Conservation (phyloP, 2,888 invertebrate species). For the Pinctada fucata region DNA sequence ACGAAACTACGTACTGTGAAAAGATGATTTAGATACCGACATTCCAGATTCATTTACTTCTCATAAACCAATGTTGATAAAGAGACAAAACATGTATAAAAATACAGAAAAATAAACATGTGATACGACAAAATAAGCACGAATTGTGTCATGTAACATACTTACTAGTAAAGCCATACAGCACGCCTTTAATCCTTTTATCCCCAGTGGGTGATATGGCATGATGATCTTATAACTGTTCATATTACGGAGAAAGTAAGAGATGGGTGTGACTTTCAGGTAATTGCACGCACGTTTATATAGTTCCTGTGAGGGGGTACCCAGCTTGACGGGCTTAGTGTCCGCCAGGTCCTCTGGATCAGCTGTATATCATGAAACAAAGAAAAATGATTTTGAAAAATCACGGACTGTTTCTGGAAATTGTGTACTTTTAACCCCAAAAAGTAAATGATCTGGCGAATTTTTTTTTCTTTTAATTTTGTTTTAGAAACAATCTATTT, state of each 20-base stretch:
- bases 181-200: slow-evolving; percentile 60
- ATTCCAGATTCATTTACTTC: too few relatives aligned
- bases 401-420: too few relatives aligned
- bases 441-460: not conserved
- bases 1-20: too few relatives aligned
- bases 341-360: slow-evolving; percentile 36
- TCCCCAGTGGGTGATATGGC: slow-evolving; percentile 57
- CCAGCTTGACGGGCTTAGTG: slow-evolving; percentile 39
- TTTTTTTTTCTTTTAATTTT: too few relatives aligned
- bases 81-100: too few relatives aligned
- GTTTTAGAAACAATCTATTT: not conserved
- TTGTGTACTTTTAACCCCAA: not conserved
- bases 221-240: slow-evolving; percentile 51
- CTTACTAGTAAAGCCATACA: slow-evolving; percentile 65
- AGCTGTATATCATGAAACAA: not conserved
- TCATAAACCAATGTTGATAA: too few relatives aligned
- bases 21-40: too few relatives aligned
- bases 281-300: slow-evolving; percentile 55
- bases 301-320: slow-evolving; percentile 53
- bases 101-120: too few relatives aligned
- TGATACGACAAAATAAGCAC: too few relatives aligned
- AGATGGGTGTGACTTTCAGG: slow-evolving; percentile 54
- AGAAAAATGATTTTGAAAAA: too few relatives aligned
- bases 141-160: not conserved
- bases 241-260: slow-evolving; percentile 54